phyloP scores from a whole-genome alignment of 2,113 vertebrate genomes.

The Acrocephalus arundinaceus region DNA sequence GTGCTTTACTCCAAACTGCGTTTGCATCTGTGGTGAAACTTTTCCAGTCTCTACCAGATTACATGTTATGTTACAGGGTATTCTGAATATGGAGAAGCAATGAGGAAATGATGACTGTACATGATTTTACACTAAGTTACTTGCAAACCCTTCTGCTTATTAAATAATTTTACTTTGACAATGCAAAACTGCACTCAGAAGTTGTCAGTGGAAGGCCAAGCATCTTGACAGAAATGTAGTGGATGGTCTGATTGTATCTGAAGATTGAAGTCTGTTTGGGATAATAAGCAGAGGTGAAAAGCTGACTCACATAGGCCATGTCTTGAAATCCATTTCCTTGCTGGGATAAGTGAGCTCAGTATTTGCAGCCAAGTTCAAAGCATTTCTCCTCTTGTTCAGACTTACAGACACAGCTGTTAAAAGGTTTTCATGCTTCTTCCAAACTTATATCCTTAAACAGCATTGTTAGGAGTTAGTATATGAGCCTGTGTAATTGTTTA shows the following conservation, averaged over 20 bases:
- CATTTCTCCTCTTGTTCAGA: background rate
- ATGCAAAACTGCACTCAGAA: background rate
- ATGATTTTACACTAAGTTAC: background rate
- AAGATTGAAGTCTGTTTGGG: background rate
- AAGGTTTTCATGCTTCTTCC: background rate
- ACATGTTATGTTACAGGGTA: background rate
- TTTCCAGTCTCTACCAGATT: background rate
- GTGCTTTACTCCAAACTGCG: background rate
- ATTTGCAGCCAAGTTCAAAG: background rate
- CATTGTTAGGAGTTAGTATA: background rate
- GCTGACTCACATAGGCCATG: rapidly evolving
- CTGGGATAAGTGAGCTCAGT: background rate
- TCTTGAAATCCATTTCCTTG: background rate
- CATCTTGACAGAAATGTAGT: background rate
- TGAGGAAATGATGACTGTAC: background rate
- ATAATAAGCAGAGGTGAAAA: background rate
- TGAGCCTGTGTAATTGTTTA: background rate
- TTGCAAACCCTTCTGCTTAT: background rate
- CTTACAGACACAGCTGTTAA: background rate
- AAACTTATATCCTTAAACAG: background rate
- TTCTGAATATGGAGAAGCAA: background rate
- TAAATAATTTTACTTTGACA: background rate
- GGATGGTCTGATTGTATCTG: background rate
- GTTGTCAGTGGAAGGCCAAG: background rate
- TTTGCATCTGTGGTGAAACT: background rate